Conservation (phyloP, 1,140 invertebrate species). For the Argopecten irradians region DNA sequence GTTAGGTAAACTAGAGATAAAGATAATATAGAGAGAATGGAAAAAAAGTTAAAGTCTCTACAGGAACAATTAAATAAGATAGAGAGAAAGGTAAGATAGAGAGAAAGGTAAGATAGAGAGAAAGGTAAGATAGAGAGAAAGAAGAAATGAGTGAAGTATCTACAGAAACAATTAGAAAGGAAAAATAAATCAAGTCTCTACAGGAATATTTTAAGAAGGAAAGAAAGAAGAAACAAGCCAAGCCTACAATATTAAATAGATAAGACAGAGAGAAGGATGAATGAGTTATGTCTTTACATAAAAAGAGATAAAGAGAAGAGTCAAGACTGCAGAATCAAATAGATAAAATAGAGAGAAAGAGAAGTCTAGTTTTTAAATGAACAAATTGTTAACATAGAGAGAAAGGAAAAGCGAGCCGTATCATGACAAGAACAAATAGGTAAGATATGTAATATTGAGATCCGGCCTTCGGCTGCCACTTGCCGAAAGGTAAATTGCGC, state of each 20-base stretch:
- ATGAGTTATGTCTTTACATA: not conserved
- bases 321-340: too few species aligned
- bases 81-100: not conserved
- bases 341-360: too few species aligned
- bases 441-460: too few species aligned
- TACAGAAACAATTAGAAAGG: conserved; percentile 82
- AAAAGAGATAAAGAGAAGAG: too few species aligned
- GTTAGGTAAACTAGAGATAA: conserved; percentile 77
- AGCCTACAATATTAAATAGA: too few species aligned
- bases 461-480: too few species aligned
- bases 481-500: too few species aligned
- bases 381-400: too few species aligned
- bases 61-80: conserved; percentile 86
- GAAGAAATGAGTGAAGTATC: not conserved
- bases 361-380: too few species aligned
- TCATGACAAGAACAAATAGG: conserved; percentile 86
- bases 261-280: too few species aligned
- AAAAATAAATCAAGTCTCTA: not conserved
- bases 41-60: conserved; percentile 80
- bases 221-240: not conserved
- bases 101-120: conserved; percentile 78
- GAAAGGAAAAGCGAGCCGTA: too few species aligned
- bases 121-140: too few species aligned
- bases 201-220: conserved; percentile 84
- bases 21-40: conserved; percentile 80